phyloP scores from a whole-genome alignment of 2,113 vertebrate genomes.

The Antechinus stuartii region DNA sequence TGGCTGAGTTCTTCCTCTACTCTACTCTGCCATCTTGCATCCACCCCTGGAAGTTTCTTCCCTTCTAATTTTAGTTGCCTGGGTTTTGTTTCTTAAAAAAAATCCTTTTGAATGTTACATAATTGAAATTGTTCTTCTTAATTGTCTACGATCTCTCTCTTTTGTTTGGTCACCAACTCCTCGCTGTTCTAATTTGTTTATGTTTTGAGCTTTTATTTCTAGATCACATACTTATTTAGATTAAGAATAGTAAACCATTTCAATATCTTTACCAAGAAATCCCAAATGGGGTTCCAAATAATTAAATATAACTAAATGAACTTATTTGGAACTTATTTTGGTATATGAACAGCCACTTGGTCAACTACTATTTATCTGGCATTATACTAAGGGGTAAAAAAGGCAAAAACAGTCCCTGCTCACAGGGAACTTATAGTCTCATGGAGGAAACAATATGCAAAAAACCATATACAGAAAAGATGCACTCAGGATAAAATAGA shows the following conservation, averaged over 20 bases:
- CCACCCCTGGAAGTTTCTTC: no score
- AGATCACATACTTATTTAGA: no score
- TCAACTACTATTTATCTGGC: background rate
- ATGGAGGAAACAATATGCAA: background rate
- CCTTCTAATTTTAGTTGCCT: no score
- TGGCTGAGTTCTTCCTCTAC: no score
- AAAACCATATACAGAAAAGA: background rate
- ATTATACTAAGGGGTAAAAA: background rate
- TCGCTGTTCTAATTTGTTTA: background rate
- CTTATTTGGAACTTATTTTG: background rate
- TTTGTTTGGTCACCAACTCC: background rate
- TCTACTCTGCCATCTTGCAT: no score
- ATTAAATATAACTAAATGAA: background rate
- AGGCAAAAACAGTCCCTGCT: background rate
- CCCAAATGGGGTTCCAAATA: background rate
- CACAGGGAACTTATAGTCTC: background rate
- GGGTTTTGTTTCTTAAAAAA: no score
- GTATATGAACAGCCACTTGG: background rate
- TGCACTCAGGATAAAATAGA: background rate
- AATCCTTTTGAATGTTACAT: no score
- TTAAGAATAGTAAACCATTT: background rate
- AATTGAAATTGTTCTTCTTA: no score
- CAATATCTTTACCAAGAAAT: background rate
- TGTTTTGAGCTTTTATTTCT: background rate
- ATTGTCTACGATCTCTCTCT: no score